These are phyloP conservation scores for Philypnodon macrostomus DNA, from an alignment of 2,797 vertebrate species.

Conservation along the genomic window DNA sequence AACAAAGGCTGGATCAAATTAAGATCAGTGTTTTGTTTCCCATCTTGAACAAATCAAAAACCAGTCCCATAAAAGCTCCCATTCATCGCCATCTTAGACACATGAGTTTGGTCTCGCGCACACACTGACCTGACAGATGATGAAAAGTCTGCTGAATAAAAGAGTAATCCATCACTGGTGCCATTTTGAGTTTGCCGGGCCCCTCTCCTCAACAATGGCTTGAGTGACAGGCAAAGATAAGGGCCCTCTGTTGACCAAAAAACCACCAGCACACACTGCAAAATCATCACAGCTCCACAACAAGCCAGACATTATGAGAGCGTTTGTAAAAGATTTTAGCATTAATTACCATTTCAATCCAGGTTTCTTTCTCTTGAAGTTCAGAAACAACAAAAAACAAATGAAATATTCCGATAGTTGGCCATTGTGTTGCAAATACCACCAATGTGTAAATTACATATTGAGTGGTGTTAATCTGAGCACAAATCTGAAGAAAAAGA, in stretches of 20 bases:
- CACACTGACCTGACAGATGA: slow-evolving; percentile 64
- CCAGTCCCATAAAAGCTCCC: slow-evolving; percentile 9
- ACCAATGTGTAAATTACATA: background rate
- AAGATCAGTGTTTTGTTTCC: slow-evolving; percentile 7
- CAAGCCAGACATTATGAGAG: slow-evolving; percentile 18
- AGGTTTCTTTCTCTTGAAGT: background rate
- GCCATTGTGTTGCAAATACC: background rate
- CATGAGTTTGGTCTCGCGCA: slow-evolving; percentile 10
- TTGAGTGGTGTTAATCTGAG: too few species aligned
- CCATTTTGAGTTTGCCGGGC: slow-evolving; percentile 71
- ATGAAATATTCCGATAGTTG: too few species aligned
- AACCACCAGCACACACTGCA: slow-evolving; percentile 47
- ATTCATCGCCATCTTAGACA: slow-evolving; percentile 17
- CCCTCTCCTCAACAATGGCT: slow-evolving; percentile 66
- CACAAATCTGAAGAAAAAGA: too few species aligned
- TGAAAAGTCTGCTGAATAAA: slow-evolving; percentile 74
- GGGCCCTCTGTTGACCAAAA: slow-evolving; percentile 66
- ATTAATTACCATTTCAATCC: slow-evolving; percentile 4
- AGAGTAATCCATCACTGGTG: slow-evolving; percentile 79
- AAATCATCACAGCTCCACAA: slow-evolving; percentile 20
- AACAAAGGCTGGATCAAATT: background rate
- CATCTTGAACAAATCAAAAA: slow-evolving; percentile 10
- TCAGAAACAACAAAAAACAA: background rate
- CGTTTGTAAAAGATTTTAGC: slow-evolving; percentile 3
- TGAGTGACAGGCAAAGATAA: slow-evolving; percentile 75